Conservation (phyloP, 2,797 vertebrate species). For the Lacerta agilis region DNA sequence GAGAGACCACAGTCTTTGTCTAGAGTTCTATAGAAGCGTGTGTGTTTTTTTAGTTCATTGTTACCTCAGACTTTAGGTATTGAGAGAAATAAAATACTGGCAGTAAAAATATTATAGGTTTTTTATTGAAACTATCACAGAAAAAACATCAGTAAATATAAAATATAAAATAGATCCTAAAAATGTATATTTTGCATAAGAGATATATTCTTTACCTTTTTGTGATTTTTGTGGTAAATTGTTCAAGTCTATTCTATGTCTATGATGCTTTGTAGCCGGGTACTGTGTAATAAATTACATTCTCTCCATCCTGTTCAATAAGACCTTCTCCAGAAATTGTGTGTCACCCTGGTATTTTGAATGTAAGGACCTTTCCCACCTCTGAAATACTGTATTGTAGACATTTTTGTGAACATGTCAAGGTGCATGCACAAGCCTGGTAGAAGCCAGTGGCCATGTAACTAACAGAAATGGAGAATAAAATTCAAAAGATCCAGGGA, state of each 20-base stretch:
- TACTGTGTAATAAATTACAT: slow-evolving; percentile 82
- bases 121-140: slow-evolving; percentile 72
- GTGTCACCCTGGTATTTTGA: slow-evolving; percentile 79
- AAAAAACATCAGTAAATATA: slow-evolving; percentile 71
- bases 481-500: slow-evolving; percentile 77
- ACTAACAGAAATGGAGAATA: slow-evolving; percentile 82
- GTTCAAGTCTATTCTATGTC: slow-evolving; percentile 81
- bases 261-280: slow-evolving; percentile 81
- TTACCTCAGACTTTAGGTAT: slow-evolving; percentile 80
- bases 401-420: slow-evolving; percentile 87
- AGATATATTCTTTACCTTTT: slow-evolving; percentile 85
- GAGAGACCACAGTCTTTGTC: slow-evolving; percentile 60
- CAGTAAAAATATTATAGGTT: slow-evolving; percentile 72
- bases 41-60: slow-evolving; percentile 67
- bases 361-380: slow-evolving; percentile 78
- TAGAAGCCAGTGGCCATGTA: slow-evolving; percentile 76
- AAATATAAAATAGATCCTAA: slow-evolving; percentile 78
- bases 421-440: slow-evolving; percentile 87
- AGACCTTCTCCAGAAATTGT: slow-evolving; percentile 81
- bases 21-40: slow-evolving; percentile 66
- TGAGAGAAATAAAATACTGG: slow-evolving; percentile 79
- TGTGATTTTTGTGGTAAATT: slow-evolving; percentile 87
- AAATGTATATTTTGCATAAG: slow-evolving; percentile 85
- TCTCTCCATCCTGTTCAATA: slow-evolving; percentile 79
- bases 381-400: slow-evolving; percentile 85